Base-by-base conservation (phyloP, 1,140 invertebrate species). In the Coenobita brevimanus region DNA sequence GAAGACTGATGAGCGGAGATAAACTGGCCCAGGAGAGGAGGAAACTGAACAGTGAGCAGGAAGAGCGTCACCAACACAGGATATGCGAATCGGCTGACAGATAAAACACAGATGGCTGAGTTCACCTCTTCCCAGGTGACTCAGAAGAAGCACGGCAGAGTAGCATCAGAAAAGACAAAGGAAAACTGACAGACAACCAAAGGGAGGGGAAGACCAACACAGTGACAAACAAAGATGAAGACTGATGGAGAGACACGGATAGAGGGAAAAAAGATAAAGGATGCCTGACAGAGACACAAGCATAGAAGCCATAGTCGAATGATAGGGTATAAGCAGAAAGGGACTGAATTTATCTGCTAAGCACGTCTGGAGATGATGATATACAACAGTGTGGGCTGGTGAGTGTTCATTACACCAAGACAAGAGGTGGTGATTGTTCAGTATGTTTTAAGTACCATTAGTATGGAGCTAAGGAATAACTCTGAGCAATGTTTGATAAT, bases 21-120 rank as follows among this genome's bases (percentile, higher is more conserved):
- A 46, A 89, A 89, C 73, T 89, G 88, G n/a, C 88, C 88, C 88
- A 89, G 67, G 24, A 84, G 75, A 83, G 60, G 73, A n/a, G 88
- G 88, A 73, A 84, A 89, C 71, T 83, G 88, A 75, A 84, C 67
- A 80, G 81, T 80, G 73, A 89, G 88, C 60, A 89, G 33, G 36
- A 84, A 43, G 75, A 89, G 88, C 43, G 88, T 89, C 76, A 83
- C 62, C 81, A 57, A 79, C 54, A 89, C 88, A 15, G 88, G 81
- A 80, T 89, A 89, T 60, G 76, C 60, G 60, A 89, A 89, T 79
- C 82, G 88, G 88, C 82, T 89, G 82, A 89, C 71, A 82, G 75
- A 80, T 80, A 60, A 87, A 80, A 87, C 41, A 85, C 60, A 83
- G 46, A 54, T 38, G 50, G 60, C 62, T 87, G 64, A 71, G 38